Evolutionary conservation across 2,888 invertebrate species (phyloP), one percentile per base, ranked within the genome.

Genomic region (Leptopilina myrica): DNA sequence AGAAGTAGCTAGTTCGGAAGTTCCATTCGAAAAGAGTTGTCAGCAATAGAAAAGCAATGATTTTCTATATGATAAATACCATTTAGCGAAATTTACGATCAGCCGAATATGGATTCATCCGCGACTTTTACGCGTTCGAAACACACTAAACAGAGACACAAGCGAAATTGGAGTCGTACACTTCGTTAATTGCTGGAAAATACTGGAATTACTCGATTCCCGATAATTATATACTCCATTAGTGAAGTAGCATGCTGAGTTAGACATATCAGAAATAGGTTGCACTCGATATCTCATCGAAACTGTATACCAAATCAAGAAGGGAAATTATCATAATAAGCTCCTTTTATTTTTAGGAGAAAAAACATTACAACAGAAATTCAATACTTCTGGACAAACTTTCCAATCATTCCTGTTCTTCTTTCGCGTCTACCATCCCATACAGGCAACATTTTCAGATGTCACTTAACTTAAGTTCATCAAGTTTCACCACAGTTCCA

Each of bases 81-180:
- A 7, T 43, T 7, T 43, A 33, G 33, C 33, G 43, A 43, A 43
- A 43, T 43, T 43, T 43, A 43, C 33, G 53, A 26, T 26, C 14
- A 26, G 56, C 69, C 69, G 26, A 73, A 73, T 73, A 73, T 73
- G 56, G 69, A 73, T 33, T 33, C 33, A 33, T 43, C 7, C 26
- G 53, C 53, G 53, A 14, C 46, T 20, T 20, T 59, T 2, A 7
- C 7, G 15, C 20, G n/a, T 49, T 67, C 14, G 43, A 49, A 49
- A 15, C 67, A 33, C 33, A 33, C 33, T 33, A 49, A 20, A 49
- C 49, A 49, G 43, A 33, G 33, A 46, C 66, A 49, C 67, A 15
- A 8, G 49, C 76, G 75, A 79, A 79, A 79, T 79, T 64, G 76
- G 79, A 79, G 79, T 79, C 78, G 76, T 59, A 62, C 75, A 53